Evolutionary conservation across 2,113 vertebrate genomes (phyloP), one percentile per base, ranked within the genome.

Genomic region (Periophthalmodon schlosseri): DNA sequence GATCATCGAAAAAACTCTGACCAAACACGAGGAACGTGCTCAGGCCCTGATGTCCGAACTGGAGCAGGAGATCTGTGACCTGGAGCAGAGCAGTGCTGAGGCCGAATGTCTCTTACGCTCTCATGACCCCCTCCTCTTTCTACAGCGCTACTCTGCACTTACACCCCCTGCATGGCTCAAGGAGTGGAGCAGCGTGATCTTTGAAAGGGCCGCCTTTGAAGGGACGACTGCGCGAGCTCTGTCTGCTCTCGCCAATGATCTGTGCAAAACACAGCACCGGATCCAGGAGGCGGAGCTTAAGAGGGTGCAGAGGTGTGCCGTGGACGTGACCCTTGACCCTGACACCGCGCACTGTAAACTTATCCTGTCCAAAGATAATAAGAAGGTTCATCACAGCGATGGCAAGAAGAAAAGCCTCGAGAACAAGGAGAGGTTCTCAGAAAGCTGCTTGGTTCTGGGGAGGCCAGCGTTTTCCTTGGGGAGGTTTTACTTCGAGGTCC

Each of bases 31-130:
- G 4, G n/a, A 60, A 21, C 52, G 66, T 12, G 68, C 60, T 1
- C 20, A 74, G 4, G 12, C 6, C 39, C 8, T 34, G 7, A 44
- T 79, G n/a, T 12, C 5, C 64, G 68, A 70, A 16, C 68, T 74
- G 44, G 34, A 39, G 11, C 63, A 44, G 63, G 63, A 81, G 28
- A 70, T 81, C 70, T 60, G 36, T 21, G 74, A 73, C 16, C 58
- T 77, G 70, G 56, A 1, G 36, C 44, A 50, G 58, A 81, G 60
- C 5, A 61, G 44, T 0, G 0, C 44, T 50, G 70, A 77, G 39
- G 3, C 70, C 8, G 9, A 56, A 44, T 2, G 23, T 14, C 23
- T 60, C 23, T 60, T 18, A 1, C 20, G 18, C 52, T 56, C 18
- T 23, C n/a, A 23, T 0, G 54, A 57, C n/a, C n/a, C 20, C 0